Evolutionary conservation across 1,140 invertebrate genomes (phyloP).

Genomic region (Diorhabda elongata): DNA sequence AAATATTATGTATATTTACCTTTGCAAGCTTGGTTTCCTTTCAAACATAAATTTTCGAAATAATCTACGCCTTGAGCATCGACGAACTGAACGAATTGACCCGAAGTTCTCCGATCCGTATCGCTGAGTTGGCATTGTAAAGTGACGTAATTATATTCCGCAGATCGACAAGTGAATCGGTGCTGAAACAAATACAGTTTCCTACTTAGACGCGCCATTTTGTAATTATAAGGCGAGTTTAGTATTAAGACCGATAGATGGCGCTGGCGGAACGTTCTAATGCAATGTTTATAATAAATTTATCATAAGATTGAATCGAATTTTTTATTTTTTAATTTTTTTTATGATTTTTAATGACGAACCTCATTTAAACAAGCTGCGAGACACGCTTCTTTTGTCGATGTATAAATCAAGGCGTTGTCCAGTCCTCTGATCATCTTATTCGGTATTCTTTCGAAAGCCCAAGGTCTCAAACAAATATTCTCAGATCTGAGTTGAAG

Average conservation of each 20-base stretch:
- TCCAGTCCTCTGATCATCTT: conserved; percentile 85
- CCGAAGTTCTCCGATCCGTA: conserved; percentile 78
- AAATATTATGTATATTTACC: conserved; percentile 11
- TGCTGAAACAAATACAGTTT: conserved; percentile 54
- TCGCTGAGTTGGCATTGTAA: conserved; percentile 87
- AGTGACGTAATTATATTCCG: conserved; percentile 90
- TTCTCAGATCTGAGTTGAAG: conserved; percentile 86
- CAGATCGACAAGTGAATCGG: conserved; percentile 85
- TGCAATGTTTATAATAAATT: too few relatives aligned
- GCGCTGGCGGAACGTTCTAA: too few relatives aligned
- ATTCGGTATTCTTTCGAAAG: conserved; percentile 89
- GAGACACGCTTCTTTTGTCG: conserved; percentile 88
- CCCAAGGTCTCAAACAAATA: conserved; percentile 85
- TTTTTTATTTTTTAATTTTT: too few relatives aligned
- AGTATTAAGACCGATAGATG: too few relatives aligned
- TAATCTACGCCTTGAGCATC: conserved; percentile 90
- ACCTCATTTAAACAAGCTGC: conserved; percentile 87
- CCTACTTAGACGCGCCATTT: too few relatives aligned
- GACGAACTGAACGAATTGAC: conserved; percentile 77
- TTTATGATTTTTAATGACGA: too few relatives aligned
- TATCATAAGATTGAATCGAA: too few relatives aligned
- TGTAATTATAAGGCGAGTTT: too few relatives aligned
- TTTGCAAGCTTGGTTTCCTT: conserved; percentile 74
- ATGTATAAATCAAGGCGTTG: conserved; percentile 88
- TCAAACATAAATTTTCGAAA: conserved; percentile 92